Evolutionary conservation across 2,797 vertebrate genomes (phyloP), one percentile per base, ranked within the genome.

Genomic region (Epinephelus coioides): DNA sequence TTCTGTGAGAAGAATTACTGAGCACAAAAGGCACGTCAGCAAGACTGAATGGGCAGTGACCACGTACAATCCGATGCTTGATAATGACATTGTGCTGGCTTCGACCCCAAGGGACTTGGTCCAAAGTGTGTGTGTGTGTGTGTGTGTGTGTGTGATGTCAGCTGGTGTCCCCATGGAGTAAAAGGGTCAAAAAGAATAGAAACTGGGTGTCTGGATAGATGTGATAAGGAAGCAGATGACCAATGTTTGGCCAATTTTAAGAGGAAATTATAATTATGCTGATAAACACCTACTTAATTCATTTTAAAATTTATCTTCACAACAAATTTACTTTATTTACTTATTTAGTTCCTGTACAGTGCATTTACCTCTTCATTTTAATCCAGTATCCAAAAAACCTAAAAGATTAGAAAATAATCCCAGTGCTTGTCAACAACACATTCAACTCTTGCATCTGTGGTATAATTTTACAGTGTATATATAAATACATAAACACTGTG

Each of bases 11-110:
- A 92, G 93, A 94, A 94, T 92, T 91, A 91, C 91, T 79, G 88
- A 85, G 88, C 89, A 95, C 93, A 95, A 95, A 95, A 94, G 94
- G 85, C 90, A 88, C 76, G 66, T 90, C 87, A 89, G 87, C 81
- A 82, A 79, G 67, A 86, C 89, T 92, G 91, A 95, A 94, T 92
- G 84, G 92, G 85, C 87, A 89, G 91, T 85, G 91, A 87, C 90
- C 89, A 86, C 76, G 66, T 86, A 86, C 88, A 91, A 94, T 92
- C 92, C 92, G 79, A 94, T 94, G 86, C 91, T 93, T 88, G 94
- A 94, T 93, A 93, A 93, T 92, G 88, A 92, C 91, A 94, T 94
- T 95, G 94, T 92, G 89, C 74, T 84, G 74, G 66, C 76, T 79
- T 40, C 78, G 76, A 89, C 91, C 91, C 87, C 82, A 78, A 87